Percentiles rank a stretch among this genome's conserved stretches.
These are phyloP conservation scores for Notiomystis cincta DNA, from an alignment of 2,113 vertebrate species.

Conservation along the genomic window DNA sequence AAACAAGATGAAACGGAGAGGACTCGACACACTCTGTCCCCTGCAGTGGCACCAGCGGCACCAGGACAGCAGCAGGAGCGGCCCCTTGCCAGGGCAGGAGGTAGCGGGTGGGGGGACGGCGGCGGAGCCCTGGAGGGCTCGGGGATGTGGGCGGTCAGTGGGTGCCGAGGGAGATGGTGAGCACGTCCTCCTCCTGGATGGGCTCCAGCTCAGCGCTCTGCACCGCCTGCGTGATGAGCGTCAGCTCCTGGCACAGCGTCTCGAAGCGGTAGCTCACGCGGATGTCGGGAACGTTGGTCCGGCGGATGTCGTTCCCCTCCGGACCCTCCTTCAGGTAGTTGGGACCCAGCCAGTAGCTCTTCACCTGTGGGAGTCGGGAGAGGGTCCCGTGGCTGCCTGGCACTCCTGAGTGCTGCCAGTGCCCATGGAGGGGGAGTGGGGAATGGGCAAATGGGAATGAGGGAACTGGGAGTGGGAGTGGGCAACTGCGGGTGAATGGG, in stretches of 20 bases:
- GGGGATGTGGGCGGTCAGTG: background rate
- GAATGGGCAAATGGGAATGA: background rate
- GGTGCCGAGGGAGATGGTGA: background rate
- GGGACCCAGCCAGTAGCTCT: conserved; percentile 7
- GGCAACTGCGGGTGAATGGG: background rate
- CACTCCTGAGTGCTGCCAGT: background rate
- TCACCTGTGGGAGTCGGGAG: background rate
- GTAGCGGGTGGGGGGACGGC: background rate
- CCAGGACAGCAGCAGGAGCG: background rate
- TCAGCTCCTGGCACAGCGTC: conserved; percentile 17
- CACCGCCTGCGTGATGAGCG: background rate
- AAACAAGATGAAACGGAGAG: background rate
- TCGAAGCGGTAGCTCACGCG: background rate
- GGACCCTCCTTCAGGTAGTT: background rate
- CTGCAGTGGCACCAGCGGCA: background rate
- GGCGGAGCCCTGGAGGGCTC: background rate
- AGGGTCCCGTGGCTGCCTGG: background rate
- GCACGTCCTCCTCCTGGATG: background rate
- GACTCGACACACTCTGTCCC: background rate
- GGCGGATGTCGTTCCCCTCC: background rate
- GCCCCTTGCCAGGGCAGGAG: background rate
- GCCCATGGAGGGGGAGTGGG: background rate
- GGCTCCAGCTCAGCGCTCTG: background rate
- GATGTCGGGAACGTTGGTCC: background rate
- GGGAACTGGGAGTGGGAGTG: background rate